Base-by-base conservation (phyloP, 2,888 invertebrate genomes). In the Cephus sareptanus region DNA sequence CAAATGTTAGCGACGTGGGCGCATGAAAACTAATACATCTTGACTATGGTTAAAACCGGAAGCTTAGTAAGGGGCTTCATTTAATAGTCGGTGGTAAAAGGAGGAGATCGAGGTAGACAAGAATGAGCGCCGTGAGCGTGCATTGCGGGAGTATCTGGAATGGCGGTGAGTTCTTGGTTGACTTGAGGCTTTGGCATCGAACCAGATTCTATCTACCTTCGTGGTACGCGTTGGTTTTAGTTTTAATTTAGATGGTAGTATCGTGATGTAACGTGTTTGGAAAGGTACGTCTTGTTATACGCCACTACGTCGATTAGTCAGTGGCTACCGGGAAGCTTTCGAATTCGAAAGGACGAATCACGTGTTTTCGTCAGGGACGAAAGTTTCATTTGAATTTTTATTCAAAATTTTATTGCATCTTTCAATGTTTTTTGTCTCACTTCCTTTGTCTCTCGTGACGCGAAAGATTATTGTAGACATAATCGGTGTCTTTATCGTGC, bases 191-290 rank as follows among this genome's bases (percentile, higher is more conserved):
- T 86, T 89, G 88, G 89, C 89, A 87, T 74, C 85, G 85, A 80
- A 86, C 86, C 89, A 89, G 86, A 84, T 80, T 81, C 86, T 84
- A 86, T 84, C 85, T 85, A 85, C 85, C 85, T 85, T 85, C 84
- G 85, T 84, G 83, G 82, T 83, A 84, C 83, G 83, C 83, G 85
- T 85, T 85, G 84, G 84, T 85, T 87, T 87, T 86, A 82, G 87
- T 87, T 86, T 56, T 87, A 88, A 88, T 87, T 88, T 88, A 88
- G 88, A 87, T 86, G 84, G 85, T 85, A 85, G 84, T 81, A 81
- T 77, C 79, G 83, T 88, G 87, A 88, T 86, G 87, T 87, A 87
- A 88, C 85, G 81, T 88, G 83, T 87, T 87, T 88, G 83, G 83
- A 84, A 85, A 83, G 82, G 78, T 82, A 79, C 80, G 79, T 81